A percentile compares a stretch with the other conserved stretches of the same genome.
These are phyloP conservation scores for Gulo gulo DNA, from an alignment of 2,113 vertebrate genomes.

Conservation along the genomic window DNA sequence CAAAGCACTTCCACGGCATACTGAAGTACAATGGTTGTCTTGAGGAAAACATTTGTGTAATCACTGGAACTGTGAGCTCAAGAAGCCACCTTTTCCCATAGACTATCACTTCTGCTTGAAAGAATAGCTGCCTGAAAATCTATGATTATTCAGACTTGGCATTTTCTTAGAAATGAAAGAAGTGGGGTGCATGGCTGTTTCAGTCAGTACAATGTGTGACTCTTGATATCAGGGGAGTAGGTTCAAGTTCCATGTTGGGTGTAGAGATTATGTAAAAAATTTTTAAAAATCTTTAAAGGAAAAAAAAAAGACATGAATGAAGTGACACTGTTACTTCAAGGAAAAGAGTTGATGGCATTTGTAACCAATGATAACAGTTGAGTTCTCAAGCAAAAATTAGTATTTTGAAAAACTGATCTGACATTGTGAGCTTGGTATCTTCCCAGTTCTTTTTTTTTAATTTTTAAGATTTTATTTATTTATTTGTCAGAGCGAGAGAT, in stretches of 20 bases:
- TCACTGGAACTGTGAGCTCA: neutral
- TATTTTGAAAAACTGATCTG: neutral
- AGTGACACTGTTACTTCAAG: neutral
- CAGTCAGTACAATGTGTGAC: neutral
- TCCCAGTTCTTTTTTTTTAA: neutral
- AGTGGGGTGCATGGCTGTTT: neutral
- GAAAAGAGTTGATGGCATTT: neutral
- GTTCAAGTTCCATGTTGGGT: neutral
- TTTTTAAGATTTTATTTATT: too few species aligned
- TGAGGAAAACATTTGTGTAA: neutral
- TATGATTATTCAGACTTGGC: neutral
- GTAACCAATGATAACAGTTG: neutral
- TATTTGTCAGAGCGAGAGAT: too few species aligned
- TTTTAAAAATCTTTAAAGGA: neutral
- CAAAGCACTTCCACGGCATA: neutral
- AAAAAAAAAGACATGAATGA: neutral
- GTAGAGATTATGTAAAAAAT: neutral
- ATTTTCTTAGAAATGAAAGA: neutral
- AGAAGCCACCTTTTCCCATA: neutral
- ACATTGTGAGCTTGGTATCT: neutral
- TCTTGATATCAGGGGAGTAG: neutral
- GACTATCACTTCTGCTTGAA: neutral
- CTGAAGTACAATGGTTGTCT: neutral
- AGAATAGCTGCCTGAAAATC: neutral
- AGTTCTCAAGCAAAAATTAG: neutral